These are phyloP conservation scores for Porphyrio hochstetteri DNA, from an alignment of 2,113 vertebrate species.

Conservation along the genomic window DNA sequence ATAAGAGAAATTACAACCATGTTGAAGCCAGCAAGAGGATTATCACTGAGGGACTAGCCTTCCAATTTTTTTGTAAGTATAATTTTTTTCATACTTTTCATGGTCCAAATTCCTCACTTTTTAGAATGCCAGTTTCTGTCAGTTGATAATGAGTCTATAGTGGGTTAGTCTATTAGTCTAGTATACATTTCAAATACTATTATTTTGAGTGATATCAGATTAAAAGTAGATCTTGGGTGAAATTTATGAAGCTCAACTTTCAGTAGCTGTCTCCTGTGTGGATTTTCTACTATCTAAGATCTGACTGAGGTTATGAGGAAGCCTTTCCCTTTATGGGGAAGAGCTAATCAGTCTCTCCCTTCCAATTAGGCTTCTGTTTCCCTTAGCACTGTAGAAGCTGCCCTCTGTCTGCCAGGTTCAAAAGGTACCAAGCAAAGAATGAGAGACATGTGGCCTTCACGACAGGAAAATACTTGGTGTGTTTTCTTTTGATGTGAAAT, in stretches of 20 bases:
- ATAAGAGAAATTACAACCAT: background rate
- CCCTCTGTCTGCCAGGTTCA: background rate
- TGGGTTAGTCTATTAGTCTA: background rate
- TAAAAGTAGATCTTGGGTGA: background rate
- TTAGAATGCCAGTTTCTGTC: background rate
- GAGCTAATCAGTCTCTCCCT: background rate
- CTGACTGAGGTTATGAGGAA: background rate
- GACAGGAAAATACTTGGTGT: background rate
- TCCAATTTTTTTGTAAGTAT: background rate
- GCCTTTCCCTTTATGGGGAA: background rate
- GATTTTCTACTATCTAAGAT: constrained; percentile 40
- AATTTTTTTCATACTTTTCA: background rate
- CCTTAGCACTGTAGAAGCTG: background rate
- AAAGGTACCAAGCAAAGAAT: background rate
- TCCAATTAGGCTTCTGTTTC: background rate
- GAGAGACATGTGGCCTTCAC: background rate
- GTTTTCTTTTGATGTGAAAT: background rate
- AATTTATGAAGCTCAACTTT: constrained; percentile 46
- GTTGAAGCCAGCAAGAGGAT: background rate
- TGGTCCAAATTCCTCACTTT: background rate
- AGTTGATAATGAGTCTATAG: background rate
- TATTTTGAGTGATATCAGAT: constrained; percentile 14
- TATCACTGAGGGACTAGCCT: background rate
- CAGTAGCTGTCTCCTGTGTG: background rate
- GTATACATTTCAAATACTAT: background rate